Evolutionary conservation across 2,888 invertebrate species (phyloP).

Genomic region (Scelioninae gen. 1): DNA sequence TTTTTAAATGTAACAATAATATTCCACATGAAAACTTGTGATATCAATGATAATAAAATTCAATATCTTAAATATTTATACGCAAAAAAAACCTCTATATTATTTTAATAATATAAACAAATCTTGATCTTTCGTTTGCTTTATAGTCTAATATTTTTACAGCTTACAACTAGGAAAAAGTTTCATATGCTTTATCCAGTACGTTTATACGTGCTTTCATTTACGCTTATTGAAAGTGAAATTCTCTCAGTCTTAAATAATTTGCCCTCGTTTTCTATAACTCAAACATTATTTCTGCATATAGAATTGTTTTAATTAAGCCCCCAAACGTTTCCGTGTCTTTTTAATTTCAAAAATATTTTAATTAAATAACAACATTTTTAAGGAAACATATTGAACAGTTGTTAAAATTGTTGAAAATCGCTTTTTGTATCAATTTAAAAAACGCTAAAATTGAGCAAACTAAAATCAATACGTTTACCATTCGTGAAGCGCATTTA

Average conservation of each 20-base stretch:
- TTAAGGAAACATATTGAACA: not conserved
- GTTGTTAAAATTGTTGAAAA: not conserved
- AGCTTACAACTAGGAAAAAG: slow-evolving; percentile 10
- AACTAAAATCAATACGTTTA: slow-evolving; percentile 10
- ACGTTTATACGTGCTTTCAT: slow-evolving; percentile 19
- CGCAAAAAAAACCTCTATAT: not conserved
- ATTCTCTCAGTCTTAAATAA: slow-evolving; percentile 42
- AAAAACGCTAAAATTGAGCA: not conserved
- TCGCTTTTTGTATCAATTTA: not conserved
- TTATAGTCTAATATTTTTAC: not conserved
- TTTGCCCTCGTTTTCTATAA: slow-evolving; percentile 30
- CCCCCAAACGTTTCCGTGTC: not conserved
- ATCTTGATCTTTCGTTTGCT: not conserved
- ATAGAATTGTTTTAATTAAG: slow-evolving; percentile 6
- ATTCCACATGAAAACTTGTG: too few relatives aligned
- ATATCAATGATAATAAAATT: too few relatives aligned
- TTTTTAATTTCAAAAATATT: too few relatives aligned
- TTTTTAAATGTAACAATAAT: too few relatives aligned
- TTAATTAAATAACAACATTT: not conserved
- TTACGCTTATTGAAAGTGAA: slow-evolving; percentile 31
- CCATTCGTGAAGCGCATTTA: not conserved
- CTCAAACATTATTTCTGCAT: slow-evolving; percentile 15
- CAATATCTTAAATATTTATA: too few relatives aligned
- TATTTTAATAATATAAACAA: too few relatives aligned
- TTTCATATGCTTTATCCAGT: slow-evolving; percentile 17